Evolutionary conservation across 2,888 invertebrate genomes (phyloP).

Genomic region (Sepiola atlantica): DNA sequence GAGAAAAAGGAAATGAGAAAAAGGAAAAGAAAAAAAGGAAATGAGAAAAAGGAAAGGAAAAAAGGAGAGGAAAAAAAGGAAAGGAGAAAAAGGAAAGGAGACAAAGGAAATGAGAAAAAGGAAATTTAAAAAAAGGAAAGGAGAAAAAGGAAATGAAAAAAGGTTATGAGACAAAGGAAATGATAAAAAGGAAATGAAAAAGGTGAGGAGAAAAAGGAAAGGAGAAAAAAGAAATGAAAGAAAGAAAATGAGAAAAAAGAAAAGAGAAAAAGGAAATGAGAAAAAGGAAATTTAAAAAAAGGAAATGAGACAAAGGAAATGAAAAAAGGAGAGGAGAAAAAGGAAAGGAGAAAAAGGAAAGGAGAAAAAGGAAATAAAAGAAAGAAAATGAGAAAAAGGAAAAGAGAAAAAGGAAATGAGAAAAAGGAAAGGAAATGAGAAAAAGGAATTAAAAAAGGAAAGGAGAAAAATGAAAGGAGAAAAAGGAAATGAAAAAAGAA

Average conservation of each 20-base stretch:
- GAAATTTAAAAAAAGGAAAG: too few species aligned
- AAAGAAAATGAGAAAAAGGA: not conserved
- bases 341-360: not conserved
- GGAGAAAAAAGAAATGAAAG: not conserved
- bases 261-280: not conserved
- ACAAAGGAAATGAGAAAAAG: too few species aligned
- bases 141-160: too few species aligned
- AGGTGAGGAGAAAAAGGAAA: not conserved
- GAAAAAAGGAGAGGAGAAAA: not conserved
- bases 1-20: too few species aligned
- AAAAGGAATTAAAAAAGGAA: too few species aligned
- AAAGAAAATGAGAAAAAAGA: not conserved
- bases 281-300: too few species aligned
- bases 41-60: too few species aligned
- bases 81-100: not conserved
- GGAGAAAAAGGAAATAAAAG: not conserved
- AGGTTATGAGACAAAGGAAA: too few species aligned
- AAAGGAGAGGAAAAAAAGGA: too few species aligned
- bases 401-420: not conserved
- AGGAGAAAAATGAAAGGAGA: not conserved
- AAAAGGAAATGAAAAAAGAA: not conserved
- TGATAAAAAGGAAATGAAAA: too few species aligned
- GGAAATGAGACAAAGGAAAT: too few species aligned
- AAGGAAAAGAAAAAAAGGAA: too few species aligned
- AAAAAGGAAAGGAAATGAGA: not conserved